Base-by-base conservation (phyloP, 37 sponge, comb jelly and placozoan species). In the Aphrocallistes beatrix region DNA sequence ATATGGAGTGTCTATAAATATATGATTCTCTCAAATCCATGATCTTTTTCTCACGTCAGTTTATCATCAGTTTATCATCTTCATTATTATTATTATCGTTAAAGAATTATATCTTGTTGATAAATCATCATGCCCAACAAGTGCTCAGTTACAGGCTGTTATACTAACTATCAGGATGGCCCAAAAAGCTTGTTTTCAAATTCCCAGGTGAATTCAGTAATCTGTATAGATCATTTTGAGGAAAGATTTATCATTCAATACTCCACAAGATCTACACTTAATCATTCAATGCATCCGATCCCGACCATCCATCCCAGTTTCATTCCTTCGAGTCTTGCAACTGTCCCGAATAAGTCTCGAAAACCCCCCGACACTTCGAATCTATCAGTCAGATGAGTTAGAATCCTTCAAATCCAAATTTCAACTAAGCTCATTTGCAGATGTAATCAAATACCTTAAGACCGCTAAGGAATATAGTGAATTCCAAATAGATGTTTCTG, bases 51-150 rank as follows among this genome's bases (percentile, higher is more conserved):
- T n/a, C n/a, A n/a, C n/a, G n/a, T n/a, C n/a, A n/a, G n/a, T n/a
- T n/a, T n/a, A n/a, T n/a, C n/a, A n/a, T n/a, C n/a, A n/a, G n/a
- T n/a, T n/a, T n/a, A n/a, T n/a, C n/a, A n/a, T n/a, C n/a, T n/a
- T n/a, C n/a, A n/a, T n/a, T n/a, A n/a, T n/a, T n/a, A n/a, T n/a
- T n/a, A n/a, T n/a, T n/a, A n/a, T n/a, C n/a, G n/a, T n/a, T n/a
- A n/a, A n/a, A n/a, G n/a, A n/a, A n/a, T n/a, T n/a, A n/a, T n/a
- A n/a, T n/a, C n/a, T n/a, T n/a, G n/a, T n/a, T n/a, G n/a, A n/a
- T n/a, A n/a, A n/a, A n/a, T n/a, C n/a, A n/a, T n/a, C n/a, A 60
- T 60, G 75, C 75, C 75, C 25, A 60, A 60, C n/a, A 60, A 60
- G 75, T 60, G 75, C n/a, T 60, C 75, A 60, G 75, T 60, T 25